Evolutionary conservation across 1,140 invertebrate genomes (phyloP), one percentile per base, ranked within the genome.

Genomic region (Pseudomyrmex cubaensis): DNA sequence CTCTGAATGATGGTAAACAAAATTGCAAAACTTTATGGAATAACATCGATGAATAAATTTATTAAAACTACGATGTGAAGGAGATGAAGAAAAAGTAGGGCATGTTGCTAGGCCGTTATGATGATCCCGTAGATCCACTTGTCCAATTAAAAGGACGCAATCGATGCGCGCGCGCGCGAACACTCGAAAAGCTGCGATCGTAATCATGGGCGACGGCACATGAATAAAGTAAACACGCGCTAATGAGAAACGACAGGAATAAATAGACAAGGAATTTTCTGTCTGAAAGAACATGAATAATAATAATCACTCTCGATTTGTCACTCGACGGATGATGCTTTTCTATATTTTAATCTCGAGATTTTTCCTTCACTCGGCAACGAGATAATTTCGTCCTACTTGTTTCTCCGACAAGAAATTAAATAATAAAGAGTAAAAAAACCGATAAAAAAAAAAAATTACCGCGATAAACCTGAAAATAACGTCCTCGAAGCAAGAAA

Each of bases 261-360:
- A 80, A 70, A 17, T 35, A 72, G 62, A 44, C 52, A 82, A 87
- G 70, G 87, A 82, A 85, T 87, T 82, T 82, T 50, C 61, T 13
- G 10, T 9, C n/a, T 3, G 9, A 22, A 35, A 25, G 61, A 9
- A 12, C 52, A 63, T 83, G 83, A 85, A 88, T 88, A 88, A 64
- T 59, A 77, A 88, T 57, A 20, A 10, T 50, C 22, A 35, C 35
- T 17, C 13, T 56, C 48, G 72, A 63, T 70, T 59, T 73, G 22
- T 46, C 13, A 54, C 62, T 85, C 56, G 15, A 48, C 59, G 48
- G 63, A 66, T 80, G 7, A 4, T 9, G 10, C 15, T 35, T 20
- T 70, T 80, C 2, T 1, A n/a, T 15, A 25, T 70, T 78, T 70
- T 57, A n/a, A 56, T n/a, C 2, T 20, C 4, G 7, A 7, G 5